Evolutionary conservation across 2,888 invertebrate species (phyloP), one percentile per base, ranked within the genome.

Genomic region (Drosophila pseudotakahashii): DNA sequence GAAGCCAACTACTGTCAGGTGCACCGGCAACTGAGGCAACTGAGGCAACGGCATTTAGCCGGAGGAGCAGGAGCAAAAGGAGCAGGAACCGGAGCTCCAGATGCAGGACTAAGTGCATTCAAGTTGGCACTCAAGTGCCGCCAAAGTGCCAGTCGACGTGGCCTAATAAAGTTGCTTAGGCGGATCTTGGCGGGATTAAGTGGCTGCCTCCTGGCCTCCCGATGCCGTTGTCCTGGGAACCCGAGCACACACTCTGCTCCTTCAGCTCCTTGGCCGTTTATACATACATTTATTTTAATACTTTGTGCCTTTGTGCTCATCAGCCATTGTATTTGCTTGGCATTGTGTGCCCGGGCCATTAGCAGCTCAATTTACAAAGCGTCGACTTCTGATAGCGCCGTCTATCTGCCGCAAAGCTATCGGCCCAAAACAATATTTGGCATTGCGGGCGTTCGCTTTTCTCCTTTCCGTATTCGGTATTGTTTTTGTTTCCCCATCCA

Each of bases 291-390:
- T 70, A 62, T 73, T 73, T 71, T 55, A 63, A 73, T 71, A 71
- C 62, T 11, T 16, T 32, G 55, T 19, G 41, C 32, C 51, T 34
- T 60, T 53, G 61, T 67, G 54, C 78, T 64, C 55, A 57, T 62
- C 73, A 19, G 70, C 41, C 54, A 55, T 69, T 62, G 57, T 73
- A 55, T 74, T 60, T 60, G 50, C 32, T 30, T 34, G 47, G 58
- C 63, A 34, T 59, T 68, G 47, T 74, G 44, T 60, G 57, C 58
- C 30, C 66, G 53, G 44, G 71, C 83, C 81, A 84, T 84, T 84
- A 84, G 87, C 87, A 83, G 88, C 88, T 84, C 83, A 88, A 78
- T 84, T 88, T 84, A 86, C 83, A 73, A 66, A 79, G 69, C 79
- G 68, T 68, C 63, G 81, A 68, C 72, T 73, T 34, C 39, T 60